These are phyloP conservation scores for Bombus picipes DNA, from an alignment of 1,140 invertebrate genomes.

Conservation along the genomic window DNA sequence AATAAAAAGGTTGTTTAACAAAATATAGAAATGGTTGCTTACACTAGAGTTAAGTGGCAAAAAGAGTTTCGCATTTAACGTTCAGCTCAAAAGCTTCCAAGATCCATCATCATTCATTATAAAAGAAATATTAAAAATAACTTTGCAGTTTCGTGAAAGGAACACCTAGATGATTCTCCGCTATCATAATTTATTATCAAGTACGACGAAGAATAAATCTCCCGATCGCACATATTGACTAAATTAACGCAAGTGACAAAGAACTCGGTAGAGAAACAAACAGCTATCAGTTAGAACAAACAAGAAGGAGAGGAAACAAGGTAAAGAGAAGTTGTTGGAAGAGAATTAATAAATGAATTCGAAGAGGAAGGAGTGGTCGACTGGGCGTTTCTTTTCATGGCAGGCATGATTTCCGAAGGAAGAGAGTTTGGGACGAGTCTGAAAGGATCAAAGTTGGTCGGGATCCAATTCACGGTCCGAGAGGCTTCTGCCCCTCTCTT, in stretches of 20 bases:
- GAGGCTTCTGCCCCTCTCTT: constrained; percentile 5
- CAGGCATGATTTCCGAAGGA: constrained; percentile 58
- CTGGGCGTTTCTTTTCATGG: constrained; percentile 58
- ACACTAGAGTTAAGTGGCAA: too few species aligned
- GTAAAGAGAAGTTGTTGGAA: constrained; percentile 44
- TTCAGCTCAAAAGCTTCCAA: too few species aligned
- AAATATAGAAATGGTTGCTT: too few species aligned
- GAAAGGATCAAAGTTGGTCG: constrained; percentile 63
- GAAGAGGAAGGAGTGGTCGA: constrained; percentile 21
- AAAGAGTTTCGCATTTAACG: too few species aligned
- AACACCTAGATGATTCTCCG: too few species aligned
- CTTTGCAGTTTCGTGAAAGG: too few species aligned
- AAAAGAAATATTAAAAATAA: too few species aligned
- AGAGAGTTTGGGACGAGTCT: constrained; percentile 27
- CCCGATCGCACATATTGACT: not conserved
- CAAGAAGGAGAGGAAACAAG: not conserved
- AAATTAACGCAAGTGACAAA: not conserved
- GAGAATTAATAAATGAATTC: constrained; percentile 72
- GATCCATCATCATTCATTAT: too few species aligned
- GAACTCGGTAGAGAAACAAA: not conserved
- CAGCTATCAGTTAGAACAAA: not conserved
- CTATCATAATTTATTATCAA: too few species aligned
- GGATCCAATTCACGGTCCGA: constrained; percentile 64
- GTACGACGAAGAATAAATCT: too few species aligned
- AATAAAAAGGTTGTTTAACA: too few species aligned